phyloP scores from a whole-genome alignment of 2,797 vertebrate genomes.

The Sebastes diploproa region DNA sequence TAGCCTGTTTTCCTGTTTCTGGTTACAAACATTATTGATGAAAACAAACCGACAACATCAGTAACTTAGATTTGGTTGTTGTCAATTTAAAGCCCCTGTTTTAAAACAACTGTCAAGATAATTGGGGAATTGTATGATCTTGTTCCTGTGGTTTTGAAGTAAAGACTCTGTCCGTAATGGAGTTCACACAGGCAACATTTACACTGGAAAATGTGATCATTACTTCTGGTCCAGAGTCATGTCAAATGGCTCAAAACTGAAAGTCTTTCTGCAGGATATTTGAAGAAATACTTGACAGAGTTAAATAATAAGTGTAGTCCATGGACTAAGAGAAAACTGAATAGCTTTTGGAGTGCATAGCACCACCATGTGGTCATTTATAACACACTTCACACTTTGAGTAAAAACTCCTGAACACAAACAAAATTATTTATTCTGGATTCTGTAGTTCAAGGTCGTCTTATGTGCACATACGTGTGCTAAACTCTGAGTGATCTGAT shows the following conservation, averaged over 20 bases:
- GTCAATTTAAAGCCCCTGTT: neutral
- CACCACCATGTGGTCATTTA: conserved; percentile 10
- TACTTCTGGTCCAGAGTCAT: neutral
- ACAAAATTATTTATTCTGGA: neutral
- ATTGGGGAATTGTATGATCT: neutral
- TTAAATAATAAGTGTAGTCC: neutral
- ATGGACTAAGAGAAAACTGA: neutral
- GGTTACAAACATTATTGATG: neutral
- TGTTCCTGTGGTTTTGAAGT: neutral
- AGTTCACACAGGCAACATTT: neutral
- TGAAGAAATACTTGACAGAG: neutral
- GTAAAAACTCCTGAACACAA: neutral
- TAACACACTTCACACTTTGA: neutral
- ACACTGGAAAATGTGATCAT: neutral
- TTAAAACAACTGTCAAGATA: neutral
- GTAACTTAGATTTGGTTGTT: neutral
- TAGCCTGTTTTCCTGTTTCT: neutral
- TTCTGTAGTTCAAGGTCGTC: neutral
- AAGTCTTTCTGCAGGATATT: neutral
- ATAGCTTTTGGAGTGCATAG: neutral
- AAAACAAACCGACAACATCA: neutral
- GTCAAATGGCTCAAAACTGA: neutral
- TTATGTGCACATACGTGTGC: no score
- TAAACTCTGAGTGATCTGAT: neutral
- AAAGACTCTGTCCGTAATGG: neutral